Base-by-base conservation (phyloP, 2,888 invertebrate genomes). In the Scotopteryx bipunctaria region DNA sequence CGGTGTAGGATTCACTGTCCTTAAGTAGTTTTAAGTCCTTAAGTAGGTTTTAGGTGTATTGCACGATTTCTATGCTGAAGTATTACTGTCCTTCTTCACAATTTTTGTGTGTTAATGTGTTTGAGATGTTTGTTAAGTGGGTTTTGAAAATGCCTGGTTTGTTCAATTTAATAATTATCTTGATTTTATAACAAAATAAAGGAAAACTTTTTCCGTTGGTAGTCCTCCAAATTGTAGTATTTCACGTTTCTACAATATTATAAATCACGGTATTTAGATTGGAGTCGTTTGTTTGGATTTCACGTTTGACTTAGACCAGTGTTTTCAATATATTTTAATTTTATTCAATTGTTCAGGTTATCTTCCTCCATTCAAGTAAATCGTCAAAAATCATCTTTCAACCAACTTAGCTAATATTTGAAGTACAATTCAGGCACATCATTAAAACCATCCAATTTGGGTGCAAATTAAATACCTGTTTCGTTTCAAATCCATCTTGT, bases 361-460 rank as follows among this genome's bases (percentile, higher is more conserved):
- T 37, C 9, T 38, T 38, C 33, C 32, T 19, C 17, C 2, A 44
- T 48, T 42, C 19, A 13, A 29, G 11, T 27, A 5, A 29, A 41
- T n/a, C n/a, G n/a, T 9, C 5, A 0, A n/a, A 14, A 6, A 32
- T 42, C 23, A 23, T 32, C 32, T 31, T 31, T 14, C 21, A 21
- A 42, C n/a, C n/a, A 19, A 31, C 13, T 6, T 5, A 17, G 17
- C 5, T 13, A 19, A 15, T 13, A 31, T 42, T 41, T 21, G 14
- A 32, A 31, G 32, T 21, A 49, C 37, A 54, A 55, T 61, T 59
- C 45, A 50, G 57, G 56, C 56, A 61, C 60, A 61, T 43, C 49
- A 29, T 49, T 23, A 29, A 40, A 40, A 47, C 21, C 19, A 41
- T 55, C 14, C 37, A 46, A 41, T 52, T 45, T 35, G 15, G 45